phyloP scores from a whole-genome alignment of 2,888 invertebrate species.

The Mechanitis mazaeus region DNA sequence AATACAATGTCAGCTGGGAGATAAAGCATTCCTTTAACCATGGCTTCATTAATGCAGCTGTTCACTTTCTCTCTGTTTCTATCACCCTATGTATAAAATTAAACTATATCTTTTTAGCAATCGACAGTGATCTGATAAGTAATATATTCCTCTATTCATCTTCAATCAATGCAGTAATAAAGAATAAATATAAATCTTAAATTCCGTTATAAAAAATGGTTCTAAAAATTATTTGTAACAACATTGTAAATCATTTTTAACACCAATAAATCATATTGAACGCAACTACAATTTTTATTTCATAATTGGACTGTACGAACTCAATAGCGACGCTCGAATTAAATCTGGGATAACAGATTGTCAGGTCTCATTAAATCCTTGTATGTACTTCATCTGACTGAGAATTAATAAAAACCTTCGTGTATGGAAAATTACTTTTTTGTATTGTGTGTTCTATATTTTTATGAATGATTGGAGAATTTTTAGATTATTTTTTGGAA shows the following conservation, averaged over 20 bases:
- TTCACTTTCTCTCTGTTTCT: no score
- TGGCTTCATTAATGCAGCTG: no score
- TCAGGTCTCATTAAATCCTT: conserved; percentile 6
- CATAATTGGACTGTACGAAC: conserved; percentile 6
- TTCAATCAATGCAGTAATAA: no score
- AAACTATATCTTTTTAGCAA: no score
- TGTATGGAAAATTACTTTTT: conserved; percentile 6
- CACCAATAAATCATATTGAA: conserved; percentile 5
- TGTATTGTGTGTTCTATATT: background rate
- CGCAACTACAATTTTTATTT: conserved; percentile 2
- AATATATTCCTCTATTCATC: no score
- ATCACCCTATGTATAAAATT: no score
- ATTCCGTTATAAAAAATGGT: no score
- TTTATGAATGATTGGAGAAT: background rate
- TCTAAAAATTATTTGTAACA: background rate
- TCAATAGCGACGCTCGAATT: conserved; percentile 5
- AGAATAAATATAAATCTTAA: no score
- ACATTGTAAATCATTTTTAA: conserved; percentile 1
- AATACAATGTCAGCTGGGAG: no score
- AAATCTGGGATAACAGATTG: conserved; percentile 7
- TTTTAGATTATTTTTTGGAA: background rate
- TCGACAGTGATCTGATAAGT: no score
- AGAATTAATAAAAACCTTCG: conserved; percentile 6
- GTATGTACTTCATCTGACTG: conserved; percentile 1
- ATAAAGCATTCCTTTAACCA: no score